Evolutionary conservation across 2,888 invertebrate genomes (phyloP).

Genomic region (Drosophila maculinotata): DNA sequence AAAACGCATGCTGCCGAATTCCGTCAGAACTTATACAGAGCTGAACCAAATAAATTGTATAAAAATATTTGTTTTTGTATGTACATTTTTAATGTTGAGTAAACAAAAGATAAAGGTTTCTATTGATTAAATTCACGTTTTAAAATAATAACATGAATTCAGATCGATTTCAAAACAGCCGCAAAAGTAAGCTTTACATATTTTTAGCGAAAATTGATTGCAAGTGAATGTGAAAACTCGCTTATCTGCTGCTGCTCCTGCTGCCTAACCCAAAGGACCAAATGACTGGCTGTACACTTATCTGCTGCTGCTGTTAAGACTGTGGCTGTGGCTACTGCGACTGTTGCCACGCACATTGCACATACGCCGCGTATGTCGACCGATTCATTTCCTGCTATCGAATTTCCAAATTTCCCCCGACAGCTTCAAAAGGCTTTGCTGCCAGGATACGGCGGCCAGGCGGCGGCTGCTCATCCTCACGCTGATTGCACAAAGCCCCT

Average conservation of each 20-base stretch:
- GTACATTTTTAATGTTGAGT: too few relatives aligned
- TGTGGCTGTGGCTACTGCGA: conserved; percentile 12
- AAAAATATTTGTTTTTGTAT: too few relatives aligned
- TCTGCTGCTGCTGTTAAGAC: conserved; percentile 7
- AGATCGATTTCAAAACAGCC: conserved; percentile 5
- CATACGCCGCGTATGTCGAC: conserved; percentile 61
- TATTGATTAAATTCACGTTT: too few relatives aligned
- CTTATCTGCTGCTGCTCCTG: conserved; percentile 3
- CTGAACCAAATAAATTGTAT: too few relatives aligned
- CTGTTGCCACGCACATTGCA: conserved; percentile 46
- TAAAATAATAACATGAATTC: too few relatives aligned
- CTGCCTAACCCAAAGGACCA: background rate
- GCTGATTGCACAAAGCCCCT: conserved; percentile 76
- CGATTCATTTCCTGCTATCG: conserved; percentile 70
- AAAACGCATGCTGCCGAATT: too few relatives aligned
- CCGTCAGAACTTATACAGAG: too few relatives aligned
- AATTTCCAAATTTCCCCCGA: conserved; percentile 61
- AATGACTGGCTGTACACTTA: conserved; percentile 34
- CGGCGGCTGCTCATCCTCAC: conserved; percentile 42
- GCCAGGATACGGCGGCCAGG: conserved; percentile 23
- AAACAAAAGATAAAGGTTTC: too few relatives aligned
- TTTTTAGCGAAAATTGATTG: conserved; percentile 25
- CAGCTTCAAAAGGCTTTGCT: conserved; percentile 47
- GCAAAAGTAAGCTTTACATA: conserved; percentile 7
- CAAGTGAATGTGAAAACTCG: conserved; percentile 20